Base-by-base conservation (phyloP, 2,888 invertebrate species). In the Trichogramma evanescens region DNA sequence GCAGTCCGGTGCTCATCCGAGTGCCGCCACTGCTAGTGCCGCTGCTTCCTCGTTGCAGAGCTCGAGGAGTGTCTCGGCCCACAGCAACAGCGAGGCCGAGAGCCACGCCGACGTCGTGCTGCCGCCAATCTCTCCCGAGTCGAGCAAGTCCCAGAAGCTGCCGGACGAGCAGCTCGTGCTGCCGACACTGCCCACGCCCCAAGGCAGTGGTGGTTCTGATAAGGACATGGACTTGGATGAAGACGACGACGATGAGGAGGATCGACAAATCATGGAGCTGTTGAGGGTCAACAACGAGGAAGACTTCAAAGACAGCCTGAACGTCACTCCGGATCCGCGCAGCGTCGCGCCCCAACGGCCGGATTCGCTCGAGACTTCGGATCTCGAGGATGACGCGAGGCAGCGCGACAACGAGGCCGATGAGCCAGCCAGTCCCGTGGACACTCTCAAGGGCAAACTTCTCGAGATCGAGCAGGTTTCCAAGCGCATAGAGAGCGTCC, bases 291-390 rank as follows among this genome's bases (percentile, higher is more conserved):
- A 38, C 3, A 50, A 38, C 1, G 69, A 70, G 0, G 68, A 70
- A 50, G 65, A 63, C 75, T 84, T 81, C 76, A 82, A 70, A 71
- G 83, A 71, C 78, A 84, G 78, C 78, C 79, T 63, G 78, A 74
- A 74, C 50, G 72, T 71, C 0, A 71, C 73, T 3, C 72, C 74
- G 5, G 72, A 73, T 10, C 63, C 59, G 3, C 6, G 50, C 0
- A 67, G 71, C 26, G 39, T 58, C 7, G 49, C 58, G 10, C 64
- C 67, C 0, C 68, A 61, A 46, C 67, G 71, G 48, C 67, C 71
- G 2, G 74, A 74, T 59, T 73, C 74, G 0, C 62, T 71, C 9
- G 71, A 73, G 13, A 63, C 59, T 3, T 55, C 55, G 26, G 61
- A 26, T 1, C 43, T 38, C 1, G 62, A 66, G 44, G 3, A 26